These are phyloP conservation scores for Glandiceps talaboti DNA, from an alignment of 53 echinoderm and acorn worm species.

Conservation along the genomic window DNA sequence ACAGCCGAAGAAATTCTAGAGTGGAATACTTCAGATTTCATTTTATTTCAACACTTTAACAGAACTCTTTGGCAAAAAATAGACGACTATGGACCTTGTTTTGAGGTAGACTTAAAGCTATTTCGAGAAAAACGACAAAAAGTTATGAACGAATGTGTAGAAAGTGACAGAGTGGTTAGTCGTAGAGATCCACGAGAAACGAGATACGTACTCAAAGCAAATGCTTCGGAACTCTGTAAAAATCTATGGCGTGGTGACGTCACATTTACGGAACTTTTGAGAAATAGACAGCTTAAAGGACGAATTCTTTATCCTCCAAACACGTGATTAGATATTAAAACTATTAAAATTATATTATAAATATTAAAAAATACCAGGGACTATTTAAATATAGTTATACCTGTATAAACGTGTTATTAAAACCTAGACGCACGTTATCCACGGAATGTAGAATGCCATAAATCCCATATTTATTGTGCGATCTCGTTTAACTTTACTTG, in stretches of 20 bases:
- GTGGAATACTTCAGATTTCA: background rate
- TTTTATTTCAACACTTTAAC: background rate
- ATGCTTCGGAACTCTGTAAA: background rate
- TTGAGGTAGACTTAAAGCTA: background rate
- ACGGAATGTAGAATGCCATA: no score
- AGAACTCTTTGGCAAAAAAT: background rate
- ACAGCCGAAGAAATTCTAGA: background rate
- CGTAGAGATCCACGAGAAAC: background rate
- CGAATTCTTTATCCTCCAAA: background rate
- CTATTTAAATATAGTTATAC: no score
- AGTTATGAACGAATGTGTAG: background rate
- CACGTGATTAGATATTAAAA: no score
- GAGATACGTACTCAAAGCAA: background rate
- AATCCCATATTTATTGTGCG: no score
- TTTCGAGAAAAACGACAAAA: background rate
- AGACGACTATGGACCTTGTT: background rate
- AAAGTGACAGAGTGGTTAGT: background rate
- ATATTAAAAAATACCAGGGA: no score
- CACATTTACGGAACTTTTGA: background rate
- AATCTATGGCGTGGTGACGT: background rate
- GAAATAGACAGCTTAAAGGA: background rate
- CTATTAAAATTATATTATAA: no score
- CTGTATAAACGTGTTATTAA: no score
- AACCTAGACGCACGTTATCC: no score
- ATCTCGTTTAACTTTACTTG: no score